Base-by-base conservation (phyloP, 1,140 invertebrate genomes). In the Calephelis nemesis region DNA sequence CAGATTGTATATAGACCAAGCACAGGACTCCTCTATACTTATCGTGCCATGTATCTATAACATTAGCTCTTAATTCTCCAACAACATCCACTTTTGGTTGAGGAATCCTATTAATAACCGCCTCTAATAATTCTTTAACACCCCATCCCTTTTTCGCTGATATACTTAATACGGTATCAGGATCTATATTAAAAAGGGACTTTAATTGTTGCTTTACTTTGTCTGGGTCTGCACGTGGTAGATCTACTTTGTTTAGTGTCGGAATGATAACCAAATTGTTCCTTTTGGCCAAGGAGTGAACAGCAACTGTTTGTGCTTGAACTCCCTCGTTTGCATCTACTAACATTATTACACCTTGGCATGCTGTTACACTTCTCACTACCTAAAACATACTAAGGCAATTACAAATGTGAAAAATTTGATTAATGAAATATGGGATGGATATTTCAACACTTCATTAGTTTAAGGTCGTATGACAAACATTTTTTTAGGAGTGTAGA, bases 291-390 rank as follows among this genome's bases (percentile, higher is more conserved):
- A 99, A 88, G 80, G 97, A 97, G 90, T 98, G 99, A 79, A 99
- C 99, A 9, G 98, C 98, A 11, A 99, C 97, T 2, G 98, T 99
- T 90, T 99, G 99, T 2, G 98, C 98, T 93, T 99, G 98, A 48
- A 99, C 95, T 12, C 97, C 98, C 85, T 99, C 97, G 92, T 99
- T 99, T 5, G 98, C 98, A 93, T 99, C 99, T 0, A 99, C 97
- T 39, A 99, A 86, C 7, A 99, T 89, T 72, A 99, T 94, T 7
- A 98, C 98, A 4, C 98, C 98, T 94, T 99, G 97, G 88, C 98
- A 99, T 39, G 98, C 97, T 71, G 95, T 93, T 71, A 99, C 93
- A 47, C 98, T 98, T 58, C 96, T 92, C 4, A 96, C 94, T n/a
- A 95, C 94, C 94, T 94, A 68, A 69, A 76, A 72, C 30, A 30